Base-by-base conservation (phyloP, 2,888 invertebrate genomes). In the Drosophila anomelani region DNA sequence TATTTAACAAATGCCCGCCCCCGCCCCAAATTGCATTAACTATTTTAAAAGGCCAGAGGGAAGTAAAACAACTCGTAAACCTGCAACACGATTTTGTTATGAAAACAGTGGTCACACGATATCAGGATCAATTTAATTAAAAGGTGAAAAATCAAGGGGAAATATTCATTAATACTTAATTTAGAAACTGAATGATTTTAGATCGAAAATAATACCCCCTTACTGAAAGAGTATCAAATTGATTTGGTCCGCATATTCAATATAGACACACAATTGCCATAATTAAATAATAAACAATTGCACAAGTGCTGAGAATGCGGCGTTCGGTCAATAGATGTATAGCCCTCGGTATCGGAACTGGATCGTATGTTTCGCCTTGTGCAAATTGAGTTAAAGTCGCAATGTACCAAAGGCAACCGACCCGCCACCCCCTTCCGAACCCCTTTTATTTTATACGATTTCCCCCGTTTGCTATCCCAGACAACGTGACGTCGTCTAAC, bases 221-320 rank as follows among this genome's bases (percentile, higher is more conserved):
- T 2, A 44, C 23, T 34, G 38, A 43, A 20, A 63, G 49, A 29
- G 63, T 47, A 54, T 46, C 56, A 20, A 55, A 26, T 39, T 43
- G 57, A 34, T 57, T 57, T 46, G 10, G 39, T 23, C 20, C 36
- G 38, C 54, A 44, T 38, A 23, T 38, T 44, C 17, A 54, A 55
- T 55, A 39, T 41, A 36, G 32, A 44, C 26, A 32, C 23, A 51
- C 56, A 72, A 77, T 62, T 44, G 59, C 70, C 73, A 58, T 76
- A 86, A 84, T 86, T 78, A 75, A 81, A 86, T 79, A 71, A 84
- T 76, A 86, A 79, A 59, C 84, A 84, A 76, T 76, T 81, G 76
- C 57, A 69, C 63, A 84, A 76, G 79, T 58, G 71, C 47, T 49
- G 57, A 55, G 60, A 59, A 47, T 58, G 62, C 49, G 55, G 49